These are phyloP conservation scores for Lepidothrix coronata DNA, from an alignment of 2,113 vertebrate species.

Conservation along the genomic window DNA sequence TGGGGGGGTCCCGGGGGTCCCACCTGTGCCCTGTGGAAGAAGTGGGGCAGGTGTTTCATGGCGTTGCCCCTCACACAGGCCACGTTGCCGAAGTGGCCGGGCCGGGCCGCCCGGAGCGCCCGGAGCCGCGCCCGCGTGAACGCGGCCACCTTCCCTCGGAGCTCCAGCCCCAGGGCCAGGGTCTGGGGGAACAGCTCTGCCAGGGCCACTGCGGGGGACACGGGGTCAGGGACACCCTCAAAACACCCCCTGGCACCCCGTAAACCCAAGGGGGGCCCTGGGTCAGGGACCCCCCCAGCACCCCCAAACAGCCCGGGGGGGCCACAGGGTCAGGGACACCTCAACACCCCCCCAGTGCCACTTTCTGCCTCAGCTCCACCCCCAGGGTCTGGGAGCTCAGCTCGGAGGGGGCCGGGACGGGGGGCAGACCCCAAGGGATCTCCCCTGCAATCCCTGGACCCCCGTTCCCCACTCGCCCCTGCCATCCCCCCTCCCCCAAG, in stretches of 20 bases:
- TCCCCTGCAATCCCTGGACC: too few species aligned
- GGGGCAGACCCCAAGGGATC: too few species aligned
- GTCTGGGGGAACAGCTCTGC: neutral
- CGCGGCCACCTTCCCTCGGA: neutral
- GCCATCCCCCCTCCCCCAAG: too few species aligned
- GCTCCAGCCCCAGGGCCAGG: neutral
- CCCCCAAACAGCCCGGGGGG: too few species aligned
- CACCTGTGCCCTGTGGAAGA: neutral
- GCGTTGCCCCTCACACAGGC: neutral
- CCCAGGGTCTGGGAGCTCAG: too few species aligned
- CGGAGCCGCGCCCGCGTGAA: neutral
- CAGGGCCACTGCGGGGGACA: neutral
- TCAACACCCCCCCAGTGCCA: too few species aligned
- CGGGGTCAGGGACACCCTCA: neutral
- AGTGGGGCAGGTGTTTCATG: neutral
- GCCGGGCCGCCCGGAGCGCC: neutral
- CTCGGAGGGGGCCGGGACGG: too few species aligned
- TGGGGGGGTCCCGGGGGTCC: neutral
- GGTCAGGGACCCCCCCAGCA: too few species aligned
- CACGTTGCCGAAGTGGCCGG: neutral
- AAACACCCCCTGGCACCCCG: too few species aligned
- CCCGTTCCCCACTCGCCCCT: too few species aligned
- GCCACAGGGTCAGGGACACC: too few species aligned
- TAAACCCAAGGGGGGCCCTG: neutral
- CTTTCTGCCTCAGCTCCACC: too few species aligned